These are phyloP conservation scores for Ichneumoninae sp. DNA, from an alignment of 2,888 invertebrate species.

Conservation along the genomic window DNA sequence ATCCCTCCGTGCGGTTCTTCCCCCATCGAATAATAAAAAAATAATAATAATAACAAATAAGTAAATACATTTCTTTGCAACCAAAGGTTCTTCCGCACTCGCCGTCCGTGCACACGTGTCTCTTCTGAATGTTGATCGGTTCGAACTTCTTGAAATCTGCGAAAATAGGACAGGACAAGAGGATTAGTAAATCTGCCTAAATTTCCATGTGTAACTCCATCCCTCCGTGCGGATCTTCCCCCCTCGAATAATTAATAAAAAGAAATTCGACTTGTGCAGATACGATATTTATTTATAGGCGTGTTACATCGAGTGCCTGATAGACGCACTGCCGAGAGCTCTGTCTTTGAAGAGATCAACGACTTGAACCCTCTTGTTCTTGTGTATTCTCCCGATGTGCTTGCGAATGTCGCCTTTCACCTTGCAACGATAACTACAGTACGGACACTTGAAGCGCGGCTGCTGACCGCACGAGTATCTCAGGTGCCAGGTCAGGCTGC, in stretches of 20 bases:
- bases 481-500: conserved; percentile 82
- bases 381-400: conserved; percentile 68
- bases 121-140: no score
- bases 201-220: not conserved
- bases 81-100: no score
- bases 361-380: conserved; percentile 34
- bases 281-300: conserved; percentile 34
- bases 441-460: conserved; percentile 77
- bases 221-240: not conserved
- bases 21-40: not conserved
- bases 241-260: not conserved
- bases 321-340: conserved; percentile 18
- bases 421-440: conserved; percentile 77
- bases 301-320: conserved; percentile 27
- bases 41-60: no score
- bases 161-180: no score
- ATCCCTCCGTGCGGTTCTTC: not conserved
- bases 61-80: conserved; percentile 17
- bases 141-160: no score
- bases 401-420: conserved; percentile 74
- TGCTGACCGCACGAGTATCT: conserved; percentile 84
- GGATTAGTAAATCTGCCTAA: not conserved
- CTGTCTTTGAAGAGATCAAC: conserved; percentile 43
- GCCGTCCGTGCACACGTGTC: no score
- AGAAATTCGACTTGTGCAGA: not conserved